A percentile compares a stretch with the other conserved stretches of the same genome.
These are phyloP conservation scores for Scylla paramamosain DNA, from an alignment of 1,140 invertebrate species.

Conservation along the genomic window DNA sequence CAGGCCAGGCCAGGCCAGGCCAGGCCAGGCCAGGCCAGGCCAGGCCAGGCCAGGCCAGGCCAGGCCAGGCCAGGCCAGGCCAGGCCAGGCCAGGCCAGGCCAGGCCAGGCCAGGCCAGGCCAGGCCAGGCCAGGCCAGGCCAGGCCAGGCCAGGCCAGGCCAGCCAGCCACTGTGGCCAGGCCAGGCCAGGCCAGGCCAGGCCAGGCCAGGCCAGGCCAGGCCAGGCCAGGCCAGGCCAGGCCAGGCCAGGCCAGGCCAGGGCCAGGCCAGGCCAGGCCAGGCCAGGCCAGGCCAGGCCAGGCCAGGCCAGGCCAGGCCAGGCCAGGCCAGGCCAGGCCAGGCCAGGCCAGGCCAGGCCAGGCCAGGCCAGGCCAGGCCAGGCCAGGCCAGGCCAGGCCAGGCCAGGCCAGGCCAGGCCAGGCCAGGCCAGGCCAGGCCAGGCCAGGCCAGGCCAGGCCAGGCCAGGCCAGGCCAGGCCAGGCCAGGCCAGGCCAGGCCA, in stretches of 20 bases:
- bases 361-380: slow-evolving; percentile 73
- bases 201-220: slow-evolving; percentile 42
- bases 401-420: neutral
- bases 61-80: too few relatives aligned
- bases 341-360: slow-evolving; percentile 68
- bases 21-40: too few relatives aligned
- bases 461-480: slow-evolving; percentile 44
- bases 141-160: too few relatives aligned
- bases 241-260: neutral
- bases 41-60: too few relatives aligned
- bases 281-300: slow-evolving; percentile 77
- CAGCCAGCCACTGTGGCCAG: slow-evolving; percentile 76
- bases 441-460: neutral
- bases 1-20: too few relatives aligned
- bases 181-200: slow-evolving; percentile 73
- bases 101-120: too few relatives aligned
- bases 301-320: slow-evolving; percentile 53
- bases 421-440: neutral
- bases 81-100: too few relatives aligned
- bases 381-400: neutral
- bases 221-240: neutral
- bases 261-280: slow-evolving; percentile 61
- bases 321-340: slow-evolving; percentile 68
- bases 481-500: slow-evolving; percentile 72
- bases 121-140: too few relatives aligned